Conservation (phyloP, 1,140 invertebrate genomes). For the Heliconius hermathena region DNA sequence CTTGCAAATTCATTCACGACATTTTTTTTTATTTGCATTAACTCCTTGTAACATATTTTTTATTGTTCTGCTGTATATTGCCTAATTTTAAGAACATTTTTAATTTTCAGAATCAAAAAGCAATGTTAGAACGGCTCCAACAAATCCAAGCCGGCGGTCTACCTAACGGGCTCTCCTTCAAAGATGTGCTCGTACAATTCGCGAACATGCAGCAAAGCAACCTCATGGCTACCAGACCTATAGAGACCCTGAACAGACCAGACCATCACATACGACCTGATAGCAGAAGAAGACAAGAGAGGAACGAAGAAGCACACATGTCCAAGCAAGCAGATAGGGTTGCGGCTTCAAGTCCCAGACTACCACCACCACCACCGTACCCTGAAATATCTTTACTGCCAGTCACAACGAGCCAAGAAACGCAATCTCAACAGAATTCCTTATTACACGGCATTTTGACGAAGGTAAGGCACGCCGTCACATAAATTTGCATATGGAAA, state of each 20-base stretch:
- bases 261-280: conserved; percentile 65
- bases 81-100: background rate
- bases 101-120: conserved; percentile 71
- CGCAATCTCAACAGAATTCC: conserved; percentile 82
- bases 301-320: conserved; percentile 56
- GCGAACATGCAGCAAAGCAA: conserved; percentile 83
- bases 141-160: conserved; percentile 68
- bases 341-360: conserved; percentile 62
- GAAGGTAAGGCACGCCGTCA: conserved; percentile 78
- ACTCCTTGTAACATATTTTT: too few species aligned
- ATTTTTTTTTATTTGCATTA: too few species aligned
- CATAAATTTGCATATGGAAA: conserved; percentile 16
- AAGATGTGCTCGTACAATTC: conserved; percentile 90
- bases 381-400: conserved; percentile 90
- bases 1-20: too few species aligned
- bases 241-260: conserved; percentile 57
- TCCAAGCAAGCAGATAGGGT: conserved; percentile 59
- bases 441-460: conserved; percentile 89
- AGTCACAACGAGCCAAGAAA: conserved; percentile 79
- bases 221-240: conserved; percentile 57
- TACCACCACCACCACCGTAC: conserved; percentile 85
- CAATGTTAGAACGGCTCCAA: conserved; percentile 71
- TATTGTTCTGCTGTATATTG: too few species aligned
- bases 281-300: conserved; percentile 50
- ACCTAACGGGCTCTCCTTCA: conserved; percentile 84